phyloP scores from a whole-genome alignment of 1,140 invertebrate species.

The Archegozetes longisetosus region DNA sequence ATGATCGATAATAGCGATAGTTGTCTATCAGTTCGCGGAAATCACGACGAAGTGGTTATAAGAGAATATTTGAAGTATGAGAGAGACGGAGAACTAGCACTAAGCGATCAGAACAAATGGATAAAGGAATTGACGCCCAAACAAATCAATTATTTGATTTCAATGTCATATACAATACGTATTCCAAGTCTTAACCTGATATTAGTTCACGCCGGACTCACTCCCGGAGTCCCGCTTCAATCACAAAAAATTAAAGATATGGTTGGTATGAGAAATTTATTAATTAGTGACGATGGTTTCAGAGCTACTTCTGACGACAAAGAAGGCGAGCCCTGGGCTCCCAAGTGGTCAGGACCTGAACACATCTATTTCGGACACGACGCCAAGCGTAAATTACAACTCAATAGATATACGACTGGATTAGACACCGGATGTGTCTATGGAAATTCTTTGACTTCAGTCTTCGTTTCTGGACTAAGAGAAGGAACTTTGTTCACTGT shows the following conservation, averaged over 20 bases:
- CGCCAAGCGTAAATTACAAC: conserved; percentile 26
- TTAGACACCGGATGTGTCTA: conserved; percentile 28
- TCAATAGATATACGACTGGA: conserved; percentile 26
- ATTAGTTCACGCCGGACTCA: conserved; percentile 31
- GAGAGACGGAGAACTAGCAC: conserved; percentile 11
- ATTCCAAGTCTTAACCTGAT: conserved; percentile 26
- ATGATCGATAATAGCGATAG: conserved; percentile 3
- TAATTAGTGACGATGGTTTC: conserved; percentile 15
- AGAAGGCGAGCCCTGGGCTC: conserved; percentile 27
- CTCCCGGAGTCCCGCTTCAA: conserved; percentile 25
- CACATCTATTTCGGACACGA: conserved; percentile 34
- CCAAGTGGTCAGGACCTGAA: conserved; percentile 28
- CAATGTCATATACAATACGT: conserved; percentile 29
- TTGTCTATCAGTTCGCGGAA: conserved; percentile 19
- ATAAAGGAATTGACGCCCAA: conserved; percentile 23
- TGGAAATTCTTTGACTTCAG: conserved; percentile 13
- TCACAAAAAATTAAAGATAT: conserved; percentile 24
- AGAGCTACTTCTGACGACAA: conserved; percentile 18
- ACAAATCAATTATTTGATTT: conserved; percentile 25
- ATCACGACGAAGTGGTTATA: conserved; percentile 23
- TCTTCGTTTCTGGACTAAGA: conserved; percentile 16
- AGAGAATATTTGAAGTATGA: conserved; percentile 17
- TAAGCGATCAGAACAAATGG: conserved; percentile 25
- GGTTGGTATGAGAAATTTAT: conserved; percentile 29
- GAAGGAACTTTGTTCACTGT: conserved; percentile 2